Base-by-base conservation (phyloP, 2,797 vertebrate species). In the Argyrosomus regius region DNA sequence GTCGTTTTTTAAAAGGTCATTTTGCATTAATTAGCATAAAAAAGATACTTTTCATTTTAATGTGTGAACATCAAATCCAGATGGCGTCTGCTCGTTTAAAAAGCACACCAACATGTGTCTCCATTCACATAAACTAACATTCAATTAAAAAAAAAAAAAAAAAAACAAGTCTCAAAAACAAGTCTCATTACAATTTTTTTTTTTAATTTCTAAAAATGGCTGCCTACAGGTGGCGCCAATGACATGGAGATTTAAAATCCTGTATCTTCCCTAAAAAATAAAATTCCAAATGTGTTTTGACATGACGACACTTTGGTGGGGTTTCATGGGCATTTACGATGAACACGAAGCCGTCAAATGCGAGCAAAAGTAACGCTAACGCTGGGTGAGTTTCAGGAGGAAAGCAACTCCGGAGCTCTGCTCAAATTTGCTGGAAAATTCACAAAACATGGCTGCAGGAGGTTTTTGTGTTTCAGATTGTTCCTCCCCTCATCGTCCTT, bases 391-490 rank as follows among this genome's bases (percentile, higher is more conserved):
- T 78, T 76, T 46, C 46, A 22, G 3, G 53, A 35, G 31, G 43
- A 54, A 22, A 74, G 73, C 81, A 89, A 92, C 91, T 92, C 88
- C 66, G 83, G 81, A 83, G 88, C 85, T 78, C 82, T 82, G 90
- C 82, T 83, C 72, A 87, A 95, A 95, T 94, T 95, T 92, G 82
- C 74, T 82, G 77, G 75, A 88, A 95, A 93, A 93, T 92, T 95
- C 91, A 93, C 81, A 92, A 96, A 96, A 96, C 94, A 96, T 96
- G 96, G 96, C 96, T 95, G 94, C 94, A 95, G 88, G 93, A 94
- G 93, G 93, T 95, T 96, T 95, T 95, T 93, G 92, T 93, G 94
- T 94, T 95, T 94, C 81, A 91, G 92, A 92, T 92, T 92, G 92
- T 94, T 93, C 94, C 92, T 93, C 93, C 93, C 93, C 93, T 92